Base-by-base conservation (phyloP, 1,140 invertebrate species). In the Drosophila navojoa region DNA sequence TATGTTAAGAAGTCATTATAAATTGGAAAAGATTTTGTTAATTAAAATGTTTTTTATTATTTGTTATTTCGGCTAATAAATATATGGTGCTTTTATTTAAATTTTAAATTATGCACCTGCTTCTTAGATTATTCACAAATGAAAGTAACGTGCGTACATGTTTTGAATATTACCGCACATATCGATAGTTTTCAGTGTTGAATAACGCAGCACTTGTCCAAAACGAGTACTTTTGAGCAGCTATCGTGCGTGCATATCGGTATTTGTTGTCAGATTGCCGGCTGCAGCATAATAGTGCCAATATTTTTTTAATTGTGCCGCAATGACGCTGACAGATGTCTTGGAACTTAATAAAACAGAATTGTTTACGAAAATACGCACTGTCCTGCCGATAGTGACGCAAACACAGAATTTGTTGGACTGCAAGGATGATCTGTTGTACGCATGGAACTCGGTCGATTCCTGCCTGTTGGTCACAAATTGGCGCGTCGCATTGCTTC, bases 401-500 rank as follows among this genome's bases (percentile, higher is more conserved):
- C 75, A 78, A 11, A 90, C 90, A 0, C 91, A 91, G 59, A 90
- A 92, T 66, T 55, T 92, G 5, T 38, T 92, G 42, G 91, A 92
- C 58, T 92, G 81, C 53, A 91, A 90, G 45, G 91, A 92, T 49
- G 91, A 92, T 71, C 22, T 92, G 32, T 57, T 92, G 0, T 92
- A 81, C 60, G 90, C 58, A 5, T 92, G 91, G 91, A 79, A 91
- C 53, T 73, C 84, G 0, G 63, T 53, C 11, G 80, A 90, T 0
- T 74, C 70, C 22, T 80, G 76, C 7, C 9, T 92, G 35, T 32
- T 90, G 27, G 82, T 76, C 13, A 68, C 80, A 22, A 92, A 92
- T 71, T 92, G 91, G 91, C 77, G 91, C 16, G 62, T 57, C 3
- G 69, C 79, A 9, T 42, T 81, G 32, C 35, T 79, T 27, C 67